phyloP scores from a whole-genome alignment of 2,797 vertebrate species.

The Meriones psammophilus region DNA sequence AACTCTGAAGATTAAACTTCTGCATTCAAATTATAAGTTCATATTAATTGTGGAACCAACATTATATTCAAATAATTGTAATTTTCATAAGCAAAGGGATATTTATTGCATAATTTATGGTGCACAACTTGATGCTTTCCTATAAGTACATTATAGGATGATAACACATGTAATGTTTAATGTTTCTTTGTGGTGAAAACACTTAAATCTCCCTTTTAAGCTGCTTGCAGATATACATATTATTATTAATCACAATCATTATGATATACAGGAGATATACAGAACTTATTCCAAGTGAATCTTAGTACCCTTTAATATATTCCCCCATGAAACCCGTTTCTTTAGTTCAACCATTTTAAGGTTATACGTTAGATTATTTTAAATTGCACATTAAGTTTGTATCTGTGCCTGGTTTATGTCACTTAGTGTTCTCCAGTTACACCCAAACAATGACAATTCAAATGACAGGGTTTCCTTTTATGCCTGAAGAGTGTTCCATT shows the following conservation, averaged over 20 bases:
- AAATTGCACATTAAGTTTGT: not conserved
- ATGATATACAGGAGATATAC: not conserved
- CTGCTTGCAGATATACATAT: not conserved
- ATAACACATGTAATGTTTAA: not conserved
- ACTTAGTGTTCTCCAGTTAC: not conserved
- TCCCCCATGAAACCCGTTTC: not conserved
- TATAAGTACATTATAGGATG: not conserved
- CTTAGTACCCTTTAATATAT: not conserved
- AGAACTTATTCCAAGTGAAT: not conserved
- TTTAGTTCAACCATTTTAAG: not conserved
- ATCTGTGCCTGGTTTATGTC: not conserved
- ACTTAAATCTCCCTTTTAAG: not conserved
- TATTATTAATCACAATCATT: not conserved
- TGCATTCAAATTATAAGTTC: not conserved
- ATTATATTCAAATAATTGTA: not conserved
- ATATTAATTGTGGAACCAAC: not conserved
- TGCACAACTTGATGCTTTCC: not conserved
- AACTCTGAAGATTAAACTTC: not conserved
- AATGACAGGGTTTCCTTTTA: not conserved
- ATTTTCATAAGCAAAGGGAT: not conserved
- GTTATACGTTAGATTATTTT: not conserved
- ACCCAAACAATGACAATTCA: not conserved
- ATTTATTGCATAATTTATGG: not conserved
- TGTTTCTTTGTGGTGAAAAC: not conserved
- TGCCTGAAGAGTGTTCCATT: not conserved